Conservation (phyloP, 2,888 invertebrate genomes). For the Labia minor region DNA sequence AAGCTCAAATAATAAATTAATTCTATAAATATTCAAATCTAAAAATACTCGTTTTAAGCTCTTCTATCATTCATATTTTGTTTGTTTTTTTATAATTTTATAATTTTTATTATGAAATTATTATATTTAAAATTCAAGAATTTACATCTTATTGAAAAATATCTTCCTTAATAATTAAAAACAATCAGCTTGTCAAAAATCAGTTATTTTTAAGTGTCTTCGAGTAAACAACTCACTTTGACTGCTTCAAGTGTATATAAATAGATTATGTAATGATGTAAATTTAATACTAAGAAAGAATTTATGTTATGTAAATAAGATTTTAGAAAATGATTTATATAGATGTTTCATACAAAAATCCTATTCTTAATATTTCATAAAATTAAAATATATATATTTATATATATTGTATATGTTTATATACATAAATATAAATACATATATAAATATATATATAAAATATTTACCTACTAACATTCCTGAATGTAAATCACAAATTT, state of each 20-base stretch:
- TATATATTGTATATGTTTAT: background rate
- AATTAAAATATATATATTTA: background rate
- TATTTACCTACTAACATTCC: no score
- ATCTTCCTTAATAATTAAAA: background rate
- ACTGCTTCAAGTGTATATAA: slow-evolving; percentile 1
- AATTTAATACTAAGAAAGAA: background rate
- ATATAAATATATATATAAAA: background rate
- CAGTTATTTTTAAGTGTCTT: background rate
- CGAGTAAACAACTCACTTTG: background rate
- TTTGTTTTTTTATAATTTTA: no score
- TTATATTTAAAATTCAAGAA: no score
- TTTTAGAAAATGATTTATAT: background rate
- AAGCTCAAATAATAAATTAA: no score
- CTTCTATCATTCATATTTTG: no score
- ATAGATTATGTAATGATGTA: background rate
- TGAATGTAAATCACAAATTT: background rate
- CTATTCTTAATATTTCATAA: background rate
- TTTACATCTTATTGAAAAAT: background rate
- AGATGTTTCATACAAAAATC: slow-evolving; percentile 13
- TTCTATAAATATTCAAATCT: no score
- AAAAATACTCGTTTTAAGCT: no score
- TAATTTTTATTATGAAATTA: no score
- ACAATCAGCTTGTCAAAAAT: background rate
- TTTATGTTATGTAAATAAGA: slow-evolving; percentile 13
- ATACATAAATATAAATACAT: background rate